Conservation (phyloP, 1,140 invertebrate species). For the Drosophila oshimai region DNA sequence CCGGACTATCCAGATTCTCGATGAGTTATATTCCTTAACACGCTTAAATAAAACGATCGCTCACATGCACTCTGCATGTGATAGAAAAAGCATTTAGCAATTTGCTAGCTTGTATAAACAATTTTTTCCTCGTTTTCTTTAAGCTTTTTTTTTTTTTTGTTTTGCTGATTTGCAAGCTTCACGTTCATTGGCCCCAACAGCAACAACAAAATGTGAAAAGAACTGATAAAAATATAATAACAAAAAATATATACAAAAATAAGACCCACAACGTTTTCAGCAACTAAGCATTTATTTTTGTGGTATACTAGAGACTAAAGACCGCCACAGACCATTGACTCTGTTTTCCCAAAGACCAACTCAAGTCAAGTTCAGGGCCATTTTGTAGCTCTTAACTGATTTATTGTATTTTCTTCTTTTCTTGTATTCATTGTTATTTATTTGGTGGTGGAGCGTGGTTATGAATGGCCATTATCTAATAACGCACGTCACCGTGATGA, state of each 20-base stretch:
- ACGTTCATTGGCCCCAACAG: conserved; percentile 66
- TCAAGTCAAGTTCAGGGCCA: conserved; percentile 76
- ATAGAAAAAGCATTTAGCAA: conserved; percentile 50
- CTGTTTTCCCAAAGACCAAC: conserved; percentile 48
- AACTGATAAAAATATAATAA: conserved; percentile 60
- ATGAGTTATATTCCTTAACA: conserved; percentile 4
- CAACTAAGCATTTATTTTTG: conserved; percentile 64
- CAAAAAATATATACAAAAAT: conserved; percentile 2
- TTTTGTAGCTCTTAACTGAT: conserved; percentile 14
- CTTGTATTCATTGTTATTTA: conserved; percentile 6
- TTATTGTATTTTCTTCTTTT: not conserved
- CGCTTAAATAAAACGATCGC: not conserved
- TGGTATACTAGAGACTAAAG: conserved; percentile 37
- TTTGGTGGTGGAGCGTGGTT: conserved; percentile 8
- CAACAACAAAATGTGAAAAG: conserved; percentile 40
- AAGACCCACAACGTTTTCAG: conserved; percentile 48
- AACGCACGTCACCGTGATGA: conserved; percentile 19
- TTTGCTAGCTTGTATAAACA: conserved; percentile 67
- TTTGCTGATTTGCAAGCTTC: conserved; percentile 68
- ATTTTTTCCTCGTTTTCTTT: conserved; percentile 37
- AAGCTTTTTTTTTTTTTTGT: conserved; percentile 14
- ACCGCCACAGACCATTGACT: conserved; percentile 65
- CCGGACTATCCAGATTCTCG: not conserved
- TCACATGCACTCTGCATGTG: conserved; percentile 65
- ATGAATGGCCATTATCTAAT: conserved; percentile 26